Evolutionary conservation across 2,888 invertebrate genomes (phyloP).

Genomic region (Dynastes maya): DNA sequence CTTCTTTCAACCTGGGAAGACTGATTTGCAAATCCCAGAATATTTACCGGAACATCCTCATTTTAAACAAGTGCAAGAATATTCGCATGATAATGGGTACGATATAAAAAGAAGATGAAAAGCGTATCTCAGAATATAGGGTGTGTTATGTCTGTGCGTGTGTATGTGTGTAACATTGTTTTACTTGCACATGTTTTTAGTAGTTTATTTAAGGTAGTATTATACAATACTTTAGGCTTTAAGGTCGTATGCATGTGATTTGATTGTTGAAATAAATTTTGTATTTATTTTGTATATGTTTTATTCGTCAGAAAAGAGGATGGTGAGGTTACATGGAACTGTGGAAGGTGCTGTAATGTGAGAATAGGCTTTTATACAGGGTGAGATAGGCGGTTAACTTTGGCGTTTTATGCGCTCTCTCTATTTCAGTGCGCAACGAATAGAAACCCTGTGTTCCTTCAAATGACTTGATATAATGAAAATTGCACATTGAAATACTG

Average conservation of each 20-base stretch:
- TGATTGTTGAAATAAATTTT: slow-evolving; percentile 38
- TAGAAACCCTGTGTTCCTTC: too few relatives aligned
- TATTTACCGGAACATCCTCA: slow-evolving; percentile 52
- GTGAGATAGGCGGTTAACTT: too few relatives aligned
- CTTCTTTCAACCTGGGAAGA: slow-evolving; percentile 49
- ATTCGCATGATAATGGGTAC: slow-evolving; percentile 26
- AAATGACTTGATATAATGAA: too few relatives aligned
- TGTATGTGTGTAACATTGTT: slow-evolving; percentile 1
- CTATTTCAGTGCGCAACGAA: too few relatives aligned
- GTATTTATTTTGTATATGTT: slow-evolving; percentile 23
- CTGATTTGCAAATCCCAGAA: slow-evolving; percentile 51
- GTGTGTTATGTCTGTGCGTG: slow-evolving; percentile 20
- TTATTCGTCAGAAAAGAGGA: background rate
- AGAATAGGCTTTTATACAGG: too few relatives aligned
- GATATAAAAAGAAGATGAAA: slow-evolving; percentile 36
- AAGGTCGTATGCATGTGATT: slow-evolving; percentile 1
- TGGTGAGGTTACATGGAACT: too few relatives aligned
- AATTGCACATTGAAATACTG: too few relatives aligned
- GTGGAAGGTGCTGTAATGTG: too few relatives aligned
- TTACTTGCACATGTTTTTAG: slow-evolving; percentile 15
- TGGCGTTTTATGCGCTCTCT: too few relatives aligned
- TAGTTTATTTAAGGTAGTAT: slow-evolving; percentile 20
- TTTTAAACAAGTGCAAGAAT: slow-evolving; percentile 38
- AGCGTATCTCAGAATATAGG: background rate
- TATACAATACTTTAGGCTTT: background rate